Evolutionary conservation across 2,797 vertebrate genomes (phyloP), one percentile per base, ranked within the genome.

Genomic region (Coreius guichenoti): DNA sequence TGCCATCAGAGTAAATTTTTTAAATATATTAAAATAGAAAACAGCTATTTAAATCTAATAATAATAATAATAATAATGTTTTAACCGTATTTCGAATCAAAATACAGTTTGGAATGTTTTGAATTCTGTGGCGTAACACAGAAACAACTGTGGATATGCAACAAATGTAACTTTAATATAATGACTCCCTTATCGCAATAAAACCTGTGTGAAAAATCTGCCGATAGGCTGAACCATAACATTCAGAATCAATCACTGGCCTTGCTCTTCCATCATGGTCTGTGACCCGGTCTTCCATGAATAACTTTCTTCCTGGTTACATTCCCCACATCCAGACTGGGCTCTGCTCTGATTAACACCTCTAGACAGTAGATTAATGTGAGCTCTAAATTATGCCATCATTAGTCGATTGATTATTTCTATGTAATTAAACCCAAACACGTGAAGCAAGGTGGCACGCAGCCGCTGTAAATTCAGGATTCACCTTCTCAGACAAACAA

Each of bases 341-440:
- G 89, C 91, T 86, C 78, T 85, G 87, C 90, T 88, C 88, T 93
- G 89, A 94, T 93, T 91, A 93, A 91, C 91, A 90, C 86, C 90
- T 89, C 82, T 87, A 89, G 91, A 89, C 90, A 87, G 84, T 85
- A 90, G 89, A 94, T 93, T 91, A 92, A 92, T 89, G 88, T 89
- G 91, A 88, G 82, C 89, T 91, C 88, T 91, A 92, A 92, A 93
- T 93, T 89, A 92, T 86, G 84, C 86, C 88, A 91, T 94, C 91
- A 92, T 94, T 92, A 92, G 90, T 91, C 86, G 89, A 93, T 91
- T 91, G 88, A 94, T 93, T 92, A 93, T 92, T 92, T 92, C 90
- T 84, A 92, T 92, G 93, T 92, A 93, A 93, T 91, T 91, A 87
- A 85, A 90, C 81, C 86, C 49, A 88, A 91, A 91, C 36, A 54